Conservation (phyloP, 2,113 vertebrate genomes). For the human (Homo sapiens) region DNA sequence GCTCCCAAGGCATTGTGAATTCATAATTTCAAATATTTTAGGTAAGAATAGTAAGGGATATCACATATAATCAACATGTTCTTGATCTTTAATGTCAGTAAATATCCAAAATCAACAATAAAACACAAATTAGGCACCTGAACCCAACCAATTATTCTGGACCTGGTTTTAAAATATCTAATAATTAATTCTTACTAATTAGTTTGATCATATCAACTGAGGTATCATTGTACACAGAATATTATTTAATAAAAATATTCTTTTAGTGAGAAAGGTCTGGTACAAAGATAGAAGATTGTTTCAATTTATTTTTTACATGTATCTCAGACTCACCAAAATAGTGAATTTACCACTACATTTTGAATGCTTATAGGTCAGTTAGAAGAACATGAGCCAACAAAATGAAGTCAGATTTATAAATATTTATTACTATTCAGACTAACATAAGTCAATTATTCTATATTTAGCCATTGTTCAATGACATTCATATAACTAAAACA, state of each 20-base stretch:
- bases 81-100: not conserved
- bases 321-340: slow-evolving; percentile 5
- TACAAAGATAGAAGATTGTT: not conserved
- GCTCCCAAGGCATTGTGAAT: not conserved
- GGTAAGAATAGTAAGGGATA: not conserved
- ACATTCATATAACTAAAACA: not conserved
- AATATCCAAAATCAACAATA: not conserved
- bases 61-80: not conserved
- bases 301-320: not conserved
- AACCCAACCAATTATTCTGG: not conserved
- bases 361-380: not conserved
- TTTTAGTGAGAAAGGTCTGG: not conserved
- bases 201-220: not conserved
- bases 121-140: not conserved
- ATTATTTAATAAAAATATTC: not conserved
- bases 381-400: not conserved
- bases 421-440: slow-evolving; percentile 8
- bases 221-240: not conserved
- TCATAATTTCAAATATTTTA: not conserved
- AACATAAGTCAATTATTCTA: not conserved
- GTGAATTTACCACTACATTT: not conserved
- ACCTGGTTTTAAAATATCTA: not conserved
- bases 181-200: not conserved
- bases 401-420: slow-evolving; percentile 47
- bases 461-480: not conserved